Evolutionary conservation across 2,888 invertebrate genomes (phyloP), one percentile per base, ranked within the genome.

Genomic region (Chrysolina oricalcia): DNA sequence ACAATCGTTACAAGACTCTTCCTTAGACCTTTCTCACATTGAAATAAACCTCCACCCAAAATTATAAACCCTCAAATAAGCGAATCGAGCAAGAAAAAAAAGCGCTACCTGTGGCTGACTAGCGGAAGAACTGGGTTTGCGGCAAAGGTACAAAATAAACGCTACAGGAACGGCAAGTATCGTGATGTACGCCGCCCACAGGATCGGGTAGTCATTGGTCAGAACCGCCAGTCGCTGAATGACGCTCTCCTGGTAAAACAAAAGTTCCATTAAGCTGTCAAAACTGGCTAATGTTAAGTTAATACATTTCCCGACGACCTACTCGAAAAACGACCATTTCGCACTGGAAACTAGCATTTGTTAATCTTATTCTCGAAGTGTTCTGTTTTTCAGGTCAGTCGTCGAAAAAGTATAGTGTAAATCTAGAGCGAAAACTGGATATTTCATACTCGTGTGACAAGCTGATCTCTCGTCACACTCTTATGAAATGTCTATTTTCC

Each of bases 201-300:
- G 91, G 94, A 97, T 96, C 41, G 98, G 98, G 87, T 96, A 93
- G 79, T 96, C 94, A 83, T 94, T 94, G 77, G 96, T 94, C 86
- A 93, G 93, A 86, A 92, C 92, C 85, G 95, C 91, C 83, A 95
- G 89, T 83, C 94, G 94, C 85, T 93, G 93, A 89, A 97, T 90
- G 84, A 94, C 90, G 80, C 94, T 94, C 87, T 95, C 96, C 96
- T 97, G n/a, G 8, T n/a, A 17, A 19, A 50, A 50, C 43, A 21
- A 64, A 64, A n/a, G n/a, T 23, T 35, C 27, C 5, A 40, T 40
- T 1, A 15, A 3, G 13, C 35, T 40, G 41, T 41, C 2, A 35
- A 23, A 62, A 40, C 27, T 27, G 27, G 2, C 27, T 3, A 19
- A 35, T 3, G 27, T 2, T 27, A 27, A 27, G 27, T 5, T 27